Evolutionary conservation across 2,797 vertebrate genomes (phyloP).

Genomic region (Pampus argenteus): DNA sequence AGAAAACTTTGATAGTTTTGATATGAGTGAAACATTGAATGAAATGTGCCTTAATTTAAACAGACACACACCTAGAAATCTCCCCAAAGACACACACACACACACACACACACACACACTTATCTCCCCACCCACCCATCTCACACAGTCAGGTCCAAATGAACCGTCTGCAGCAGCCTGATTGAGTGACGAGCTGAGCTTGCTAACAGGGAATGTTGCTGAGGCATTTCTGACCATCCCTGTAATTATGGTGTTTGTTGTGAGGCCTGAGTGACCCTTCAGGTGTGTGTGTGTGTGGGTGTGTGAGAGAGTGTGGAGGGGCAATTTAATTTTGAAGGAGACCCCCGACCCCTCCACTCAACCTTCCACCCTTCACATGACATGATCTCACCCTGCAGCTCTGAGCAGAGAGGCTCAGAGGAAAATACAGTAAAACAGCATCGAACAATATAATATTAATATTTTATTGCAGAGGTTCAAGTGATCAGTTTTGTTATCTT

Average conservation of each 20-base stretch:
- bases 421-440: neutral
- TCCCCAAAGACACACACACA: neutral
- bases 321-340: constrained; percentile 28
- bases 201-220: constrained; percentile 17
- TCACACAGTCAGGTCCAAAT: neutral
- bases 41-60: neutral
- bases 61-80: neutral
- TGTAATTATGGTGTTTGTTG: constrained; percentile 65
- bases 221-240: constrained; percentile 55
- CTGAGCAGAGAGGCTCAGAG: neutral
- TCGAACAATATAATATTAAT: no score
- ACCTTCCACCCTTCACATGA: constrained; percentile 19
- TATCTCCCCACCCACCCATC: neutral
- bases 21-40: neutral
- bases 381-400: constrained; percentile 2
- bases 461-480: neutral
- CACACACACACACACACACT: neutral
- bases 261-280: constrained; percentile 51
- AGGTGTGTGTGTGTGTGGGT: constrained; percentile 25
- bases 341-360: constrained; percentile 5
- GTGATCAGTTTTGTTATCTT: neutral
- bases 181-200: constrained; percentile 14
- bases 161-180: neutral
- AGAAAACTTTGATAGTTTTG: neutral
- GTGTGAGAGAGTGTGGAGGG: constrained; percentile 5